Conservation (phyloP, 2,888 invertebrate genomes). For the Troides aeacus region DNA sequence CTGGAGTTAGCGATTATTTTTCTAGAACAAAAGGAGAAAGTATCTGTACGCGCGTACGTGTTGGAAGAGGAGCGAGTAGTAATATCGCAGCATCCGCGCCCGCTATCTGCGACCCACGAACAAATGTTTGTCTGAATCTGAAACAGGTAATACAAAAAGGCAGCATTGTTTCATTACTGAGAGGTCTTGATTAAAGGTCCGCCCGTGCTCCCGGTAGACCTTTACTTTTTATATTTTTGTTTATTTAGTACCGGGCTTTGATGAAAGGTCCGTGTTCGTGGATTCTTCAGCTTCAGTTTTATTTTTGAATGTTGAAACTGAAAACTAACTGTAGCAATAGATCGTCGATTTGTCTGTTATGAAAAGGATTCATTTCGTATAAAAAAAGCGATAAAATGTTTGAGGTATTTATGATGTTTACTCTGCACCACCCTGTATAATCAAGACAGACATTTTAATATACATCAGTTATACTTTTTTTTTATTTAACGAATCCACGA, state of each 20-base stretch:
- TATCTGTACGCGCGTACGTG: constrained; percentile 1
- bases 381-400: too few species aligned
- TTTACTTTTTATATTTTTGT: constrained; percentile 7
- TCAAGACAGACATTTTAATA: too few species aligned
- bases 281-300: neutral
- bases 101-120: neutral
- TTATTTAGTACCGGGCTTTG: neutral
- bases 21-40: neutral
- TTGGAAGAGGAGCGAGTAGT: constrained; percentile 9
- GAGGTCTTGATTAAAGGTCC: constrained; percentile 27
- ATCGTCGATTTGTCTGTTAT: neutral
- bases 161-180: constrained; percentile 26
- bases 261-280: neutral
- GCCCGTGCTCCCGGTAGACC: constrained; percentile 10
- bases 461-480: too few species aligned
- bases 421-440: too few species aligned
- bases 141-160: constrained; percentile 24
- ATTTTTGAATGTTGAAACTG: neutral
- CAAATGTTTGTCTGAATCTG: constrained; percentile 28
- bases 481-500: too few species aligned
- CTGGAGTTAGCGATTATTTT: too few species aligned
- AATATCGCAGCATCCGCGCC: constrained; percentile 6
- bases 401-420: too few species aligned
- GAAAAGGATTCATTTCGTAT: neutral
- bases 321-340: neutral